Conservation (phyloP, 2,888 invertebrate species). For the Diloba caeruleocephala region DNA sequence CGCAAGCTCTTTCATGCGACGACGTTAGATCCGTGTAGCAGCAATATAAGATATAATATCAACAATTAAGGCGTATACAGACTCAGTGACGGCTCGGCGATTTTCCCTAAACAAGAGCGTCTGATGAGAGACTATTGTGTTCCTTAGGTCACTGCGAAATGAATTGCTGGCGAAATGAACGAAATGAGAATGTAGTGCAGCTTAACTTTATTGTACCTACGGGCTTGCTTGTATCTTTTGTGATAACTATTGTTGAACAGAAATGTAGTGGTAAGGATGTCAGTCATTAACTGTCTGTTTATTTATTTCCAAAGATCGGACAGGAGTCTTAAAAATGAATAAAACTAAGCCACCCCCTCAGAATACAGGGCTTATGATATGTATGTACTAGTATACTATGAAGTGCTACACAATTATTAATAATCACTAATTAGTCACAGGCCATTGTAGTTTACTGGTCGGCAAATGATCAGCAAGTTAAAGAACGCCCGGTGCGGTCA, state of each 20-base stretch:
- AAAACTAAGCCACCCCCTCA: too few species aligned
- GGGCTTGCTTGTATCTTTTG: slow-evolving; percentile 34
- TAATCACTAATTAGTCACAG: too few species aligned
- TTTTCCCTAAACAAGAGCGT: slow-evolving; percentile 81
- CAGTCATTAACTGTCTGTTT: too few species aligned
- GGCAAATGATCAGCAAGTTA: too few species aligned
- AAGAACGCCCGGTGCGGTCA: too few species aligned
- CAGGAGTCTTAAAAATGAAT: too few species aligned
- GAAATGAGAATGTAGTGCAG: slow-evolving; percentile 43
- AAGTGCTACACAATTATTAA: too few species aligned
- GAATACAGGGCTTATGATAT: too few species aligned
- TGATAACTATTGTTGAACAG: slow-evolving; percentile 25
- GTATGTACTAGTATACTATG: too few species aligned
- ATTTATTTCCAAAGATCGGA: too few species aligned
- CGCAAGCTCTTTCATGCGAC: slow-evolving; percentile 1
- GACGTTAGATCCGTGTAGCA: background rate
- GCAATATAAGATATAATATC: slow-evolving; percentile 48
- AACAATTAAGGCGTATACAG: slow-evolving; percentile 76
- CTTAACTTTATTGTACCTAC: slow-evolving; percentile 45
- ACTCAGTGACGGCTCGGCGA: slow-evolving; percentile 55
- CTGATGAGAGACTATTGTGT: slow-evolving; percentile 83
- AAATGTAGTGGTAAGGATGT: too few species aligned
- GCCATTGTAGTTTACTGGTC: too few species aligned
- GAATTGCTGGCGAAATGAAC: slow-evolving; percentile 47
- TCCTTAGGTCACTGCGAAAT: slow-evolving; percentile 51